phyloP scores from a whole-genome alignment of 2,888 invertebrate genomes.

The Eueremaeus valkanovi region DNA sequence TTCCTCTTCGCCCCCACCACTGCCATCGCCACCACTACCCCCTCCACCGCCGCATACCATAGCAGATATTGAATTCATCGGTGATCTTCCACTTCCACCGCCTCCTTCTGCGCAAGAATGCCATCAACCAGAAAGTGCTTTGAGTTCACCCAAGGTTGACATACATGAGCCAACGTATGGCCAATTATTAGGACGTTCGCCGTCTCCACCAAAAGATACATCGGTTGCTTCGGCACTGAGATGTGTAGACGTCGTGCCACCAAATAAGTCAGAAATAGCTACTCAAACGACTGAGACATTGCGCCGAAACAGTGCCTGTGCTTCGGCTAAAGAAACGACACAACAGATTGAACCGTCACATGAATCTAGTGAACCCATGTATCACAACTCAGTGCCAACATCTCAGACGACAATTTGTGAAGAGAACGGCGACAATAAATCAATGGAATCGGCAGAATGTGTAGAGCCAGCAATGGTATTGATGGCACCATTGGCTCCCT shows the following conservation, averaged over 20 bases:
- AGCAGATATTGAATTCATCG: not conserved
- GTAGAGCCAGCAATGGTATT: constrained; percentile 12
- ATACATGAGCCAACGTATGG: not conserved
- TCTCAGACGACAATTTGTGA: not conserved
- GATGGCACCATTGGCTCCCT: not conserved
- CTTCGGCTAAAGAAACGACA: not conserved
- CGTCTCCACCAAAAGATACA: not conserved
- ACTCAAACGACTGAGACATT: constrained; percentile 7
- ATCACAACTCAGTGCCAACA: constrained; percentile 22
- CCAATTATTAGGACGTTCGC: not conserved
- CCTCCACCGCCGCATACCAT: not conserved
- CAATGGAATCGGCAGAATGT: constrained; percentile 8
- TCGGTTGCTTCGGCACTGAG: not conserved
- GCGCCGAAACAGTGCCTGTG: not conserved
- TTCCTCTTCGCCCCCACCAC: not conserved
- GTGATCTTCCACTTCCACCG: not conserved
- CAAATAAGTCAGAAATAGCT: constrained; percentile 4
- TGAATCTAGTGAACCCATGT: not conserved
- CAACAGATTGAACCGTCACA: not conserved
- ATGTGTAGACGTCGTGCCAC: not conserved
- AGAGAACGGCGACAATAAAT: constrained; percentile 8
- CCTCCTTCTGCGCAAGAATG: not conserved
- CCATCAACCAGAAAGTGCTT: not conserved
- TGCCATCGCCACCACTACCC: not conserved
- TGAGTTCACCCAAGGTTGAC: not conserved